phyloP scores from a whole-genome alignment of 1,140 invertebrate species.

The Ridgeia piscesae region DNA sequence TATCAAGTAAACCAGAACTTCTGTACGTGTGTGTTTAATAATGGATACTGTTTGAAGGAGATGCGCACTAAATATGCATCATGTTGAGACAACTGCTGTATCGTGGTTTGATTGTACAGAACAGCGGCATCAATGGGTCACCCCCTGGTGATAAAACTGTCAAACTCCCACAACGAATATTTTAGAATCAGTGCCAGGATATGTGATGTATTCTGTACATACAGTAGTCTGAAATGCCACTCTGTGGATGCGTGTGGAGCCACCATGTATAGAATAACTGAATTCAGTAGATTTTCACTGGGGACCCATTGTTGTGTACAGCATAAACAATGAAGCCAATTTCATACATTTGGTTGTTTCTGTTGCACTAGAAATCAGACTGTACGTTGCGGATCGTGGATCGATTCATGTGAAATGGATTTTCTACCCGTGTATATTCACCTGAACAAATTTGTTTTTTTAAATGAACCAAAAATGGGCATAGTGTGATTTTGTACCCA shows the following conservation, averaged over 20 bases:
- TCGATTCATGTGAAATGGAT: neutral
- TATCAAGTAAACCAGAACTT: neutral
- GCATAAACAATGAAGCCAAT: neutral
- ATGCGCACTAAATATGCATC: neutral
- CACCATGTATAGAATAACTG: neutral
- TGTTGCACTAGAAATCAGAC: neutral
- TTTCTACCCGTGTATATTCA: neutral
- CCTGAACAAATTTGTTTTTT: too few relatives aligned
- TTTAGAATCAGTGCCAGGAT: constrained; percentile 3
- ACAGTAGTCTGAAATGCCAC: neutral
- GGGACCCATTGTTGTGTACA: neutral
- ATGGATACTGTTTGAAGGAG: neutral
- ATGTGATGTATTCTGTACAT: neutral
- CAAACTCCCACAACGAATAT: neutral
- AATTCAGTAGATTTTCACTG: neutral
- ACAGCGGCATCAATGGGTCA: neutral
- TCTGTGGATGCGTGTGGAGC: neutral
- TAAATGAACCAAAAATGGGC: too few relatives aligned
- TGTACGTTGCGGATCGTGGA: neutral
- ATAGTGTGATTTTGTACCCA: too few relatives aligned
- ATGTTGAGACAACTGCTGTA: neutral
- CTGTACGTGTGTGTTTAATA: neutral
- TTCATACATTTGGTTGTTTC: neutral
- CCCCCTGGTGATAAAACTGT: neutral
- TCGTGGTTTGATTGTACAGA: neutral